Conservation (phyloP, 2,888 invertebrate species). For the Rhabditoides inermis region DNA sequence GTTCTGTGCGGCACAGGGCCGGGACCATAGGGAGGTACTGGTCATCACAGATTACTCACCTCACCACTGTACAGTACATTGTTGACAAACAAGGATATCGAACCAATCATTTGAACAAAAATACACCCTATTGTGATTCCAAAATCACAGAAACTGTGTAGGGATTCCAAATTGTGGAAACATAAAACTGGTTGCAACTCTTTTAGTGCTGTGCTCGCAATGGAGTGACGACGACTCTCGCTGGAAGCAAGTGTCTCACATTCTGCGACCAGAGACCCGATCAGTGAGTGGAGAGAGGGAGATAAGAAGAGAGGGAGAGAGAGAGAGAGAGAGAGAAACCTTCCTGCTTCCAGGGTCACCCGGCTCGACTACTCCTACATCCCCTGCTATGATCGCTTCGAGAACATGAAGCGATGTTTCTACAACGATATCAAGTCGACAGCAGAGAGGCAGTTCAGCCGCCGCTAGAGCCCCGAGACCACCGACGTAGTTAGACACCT, state of each 20-base stretch:
- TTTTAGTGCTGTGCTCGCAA: constrained; percentile 34
- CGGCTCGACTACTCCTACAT: constrained; percentile 45
- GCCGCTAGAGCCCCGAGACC: no score
- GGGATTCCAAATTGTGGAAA: no score
- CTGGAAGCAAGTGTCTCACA: constrained; percentile 41
- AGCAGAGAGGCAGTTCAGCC: constrained; percentile 37
- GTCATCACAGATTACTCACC: no score
- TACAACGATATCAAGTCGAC: constrained; percentile 43
- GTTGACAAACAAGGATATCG: no score
- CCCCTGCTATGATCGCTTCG: constrained; percentile 40
- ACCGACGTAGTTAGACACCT: no score
- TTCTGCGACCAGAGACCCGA: constrained; percentile 48
- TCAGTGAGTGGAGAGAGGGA: constrained; percentile 13
- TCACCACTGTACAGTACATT: no score
- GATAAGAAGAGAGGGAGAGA: no score
- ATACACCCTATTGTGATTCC: no score
- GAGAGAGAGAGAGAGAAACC: not conserved
- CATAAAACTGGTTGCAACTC: no score
- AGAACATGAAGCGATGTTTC: constrained; percentile 47
- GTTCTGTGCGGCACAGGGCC: constrained; percentile 43
- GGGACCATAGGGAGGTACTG: constrained; percentile 24
- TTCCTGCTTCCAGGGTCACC: constrained; percentile 26
- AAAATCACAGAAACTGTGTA: no score
- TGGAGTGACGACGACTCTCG: constrained; percentile 41
- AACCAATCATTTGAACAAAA: no score